These are phyloP conservation scores for Mesaphorura yosii DNA, from an alignment of 1,140 invertebrate genomes.

Conservation along the genomic window DNA sequence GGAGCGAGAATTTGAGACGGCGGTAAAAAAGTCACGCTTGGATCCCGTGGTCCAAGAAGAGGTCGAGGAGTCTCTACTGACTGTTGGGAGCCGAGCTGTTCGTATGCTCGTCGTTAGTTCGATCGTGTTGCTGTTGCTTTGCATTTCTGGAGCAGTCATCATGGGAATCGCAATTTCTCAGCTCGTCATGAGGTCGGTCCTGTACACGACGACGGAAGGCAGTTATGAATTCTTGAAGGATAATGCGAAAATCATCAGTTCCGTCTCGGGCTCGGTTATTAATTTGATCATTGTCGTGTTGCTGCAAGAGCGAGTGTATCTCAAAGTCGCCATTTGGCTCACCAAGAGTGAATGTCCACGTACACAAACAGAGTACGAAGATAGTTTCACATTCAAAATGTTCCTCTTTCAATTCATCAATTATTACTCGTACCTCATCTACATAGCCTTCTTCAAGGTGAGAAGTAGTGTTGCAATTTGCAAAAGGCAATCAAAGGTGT, in stretches of 20 bases:
- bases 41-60: constrained; percentile 75
- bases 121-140: constrained; percentile 51
- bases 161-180: constrained; percentile 81
- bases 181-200: constrained; percentile 70
- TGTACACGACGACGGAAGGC: constrained; percentile 41
- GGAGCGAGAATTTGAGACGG: constrained; percentile 73
- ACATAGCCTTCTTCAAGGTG: constrained; percentile 95
- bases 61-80: constrained; percentile 71
- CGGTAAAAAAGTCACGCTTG: constrained; percentile 65
- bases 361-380: constrained; percentile 89
- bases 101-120: constrained; percentile 62
- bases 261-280: constrained; percentile 75
- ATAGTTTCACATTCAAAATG: constrained; percentile 92
- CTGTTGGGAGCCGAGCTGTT: constrained; percentile 54
- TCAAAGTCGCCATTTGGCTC: constrained; percentile 60
- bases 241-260: constrained; percentile 83
- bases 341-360: constrained; percentile 79
- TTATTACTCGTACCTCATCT: constrained; percentile 89
- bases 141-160: constrained; percentile 58
- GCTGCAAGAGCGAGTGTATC: constrained; percentile 69
- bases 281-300: constrained; percentile 87
- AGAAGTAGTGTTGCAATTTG: constrained; percentile 23
- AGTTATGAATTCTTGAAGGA: constrained; percentile 51
- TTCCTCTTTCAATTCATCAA: constrained; percentile 96
- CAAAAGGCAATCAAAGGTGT: not conserved